A percentile compares a stretch with the other conserved stretches of the same genome.
These are phyloP conservation scores for Stictonetta naevosa DNA, from an alignment of 2,113 vertebrate species.

Conservation along the genomic window DNA sequence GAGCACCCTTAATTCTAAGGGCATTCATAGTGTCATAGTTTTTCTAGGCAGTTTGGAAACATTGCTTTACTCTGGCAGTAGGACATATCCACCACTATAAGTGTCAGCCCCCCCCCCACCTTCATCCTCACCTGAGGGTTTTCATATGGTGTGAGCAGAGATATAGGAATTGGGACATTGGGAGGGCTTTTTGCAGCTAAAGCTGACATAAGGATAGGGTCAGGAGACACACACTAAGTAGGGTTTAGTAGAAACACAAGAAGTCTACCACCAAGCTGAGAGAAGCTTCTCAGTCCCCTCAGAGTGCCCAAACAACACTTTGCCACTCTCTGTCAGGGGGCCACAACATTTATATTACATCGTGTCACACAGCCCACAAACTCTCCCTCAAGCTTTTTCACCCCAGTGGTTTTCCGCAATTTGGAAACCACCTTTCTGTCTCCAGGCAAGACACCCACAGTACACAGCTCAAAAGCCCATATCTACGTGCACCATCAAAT, in stretches of 20 bases:
- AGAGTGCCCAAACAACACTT: neutral
- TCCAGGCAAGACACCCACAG: neutral
- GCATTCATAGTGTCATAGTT: neutral
- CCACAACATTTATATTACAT: neutral
- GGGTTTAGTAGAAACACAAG: neutral
- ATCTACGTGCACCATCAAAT: neutral
- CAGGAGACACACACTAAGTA: neutral
- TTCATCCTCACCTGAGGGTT: neutral
- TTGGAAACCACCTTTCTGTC: neutral
- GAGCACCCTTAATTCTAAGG: neutral
- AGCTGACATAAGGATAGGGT: neutral
- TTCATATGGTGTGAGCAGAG: neutral
- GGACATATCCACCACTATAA: neutral
- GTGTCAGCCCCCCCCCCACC: neutral
- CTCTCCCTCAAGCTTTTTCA: neutral
- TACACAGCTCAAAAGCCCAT: neutral
- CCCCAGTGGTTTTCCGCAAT: neutral
- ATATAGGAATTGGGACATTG: neutral
- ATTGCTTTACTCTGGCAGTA: neutral
- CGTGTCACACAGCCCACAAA: neutral
- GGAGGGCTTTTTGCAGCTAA: neutral
- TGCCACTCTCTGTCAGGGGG: neutral
- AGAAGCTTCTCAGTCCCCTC: neutral
- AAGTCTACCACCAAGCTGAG: neutral
- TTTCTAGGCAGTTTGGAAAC: neutral